Evolutionary conservation across 2,113 vertebrate genomes (phyloP).

Genomic region (Sinosuthora webbiana): DNA sequence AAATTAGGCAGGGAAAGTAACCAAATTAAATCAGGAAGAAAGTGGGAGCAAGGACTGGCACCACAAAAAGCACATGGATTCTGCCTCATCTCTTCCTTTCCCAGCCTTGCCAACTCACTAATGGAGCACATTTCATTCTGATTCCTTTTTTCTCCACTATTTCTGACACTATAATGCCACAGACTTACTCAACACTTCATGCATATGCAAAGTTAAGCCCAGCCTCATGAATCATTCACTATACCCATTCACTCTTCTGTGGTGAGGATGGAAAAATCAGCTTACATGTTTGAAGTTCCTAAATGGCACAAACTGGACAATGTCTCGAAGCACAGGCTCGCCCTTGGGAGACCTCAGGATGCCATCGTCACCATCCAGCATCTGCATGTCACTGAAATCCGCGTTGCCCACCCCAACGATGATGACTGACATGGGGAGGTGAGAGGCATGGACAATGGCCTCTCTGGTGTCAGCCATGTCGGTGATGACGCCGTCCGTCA

Average conservation of each 20-base stretch:
- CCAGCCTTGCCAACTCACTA: neutral
- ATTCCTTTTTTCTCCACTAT: neutral
- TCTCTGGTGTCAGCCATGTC: slow-evolving; percentile 97
- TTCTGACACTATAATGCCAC: neutral
- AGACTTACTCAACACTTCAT: neutral
- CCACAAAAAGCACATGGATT: neutral
- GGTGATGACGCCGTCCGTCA: slow-evolving; percentile 96
- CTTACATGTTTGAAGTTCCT: slow-evolving; percentile 97
- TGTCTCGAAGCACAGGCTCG: slow-evolving; percentile 92
- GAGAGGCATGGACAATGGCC: slow-evolving; percentile 95
- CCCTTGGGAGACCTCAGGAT: slow-evolving; percentile 92
- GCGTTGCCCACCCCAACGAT: slow-evolving; percentile 94
- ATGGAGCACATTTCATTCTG: neutral
- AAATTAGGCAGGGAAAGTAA: neutral
- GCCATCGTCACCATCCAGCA: slow-evolving; percentile 92
- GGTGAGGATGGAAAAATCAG: neutral
- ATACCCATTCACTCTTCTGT: neutral
- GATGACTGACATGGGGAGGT: slow-evolving; percentile 97
- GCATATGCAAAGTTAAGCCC: neutral
- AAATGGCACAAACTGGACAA: slow-evolving; percentile 98
- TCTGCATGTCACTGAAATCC: slow-evolving; percentile 97
- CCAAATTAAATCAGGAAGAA: neutral
- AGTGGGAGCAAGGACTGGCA: neutral
- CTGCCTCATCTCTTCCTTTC: neutral
- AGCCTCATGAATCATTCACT: neutral